Evolutionary conservation across 1,140 invertebrate genomes (phyloP), one percentile per base, ranked within the genome.

Genomic region (Drosophila malerkotliana): DNA sequence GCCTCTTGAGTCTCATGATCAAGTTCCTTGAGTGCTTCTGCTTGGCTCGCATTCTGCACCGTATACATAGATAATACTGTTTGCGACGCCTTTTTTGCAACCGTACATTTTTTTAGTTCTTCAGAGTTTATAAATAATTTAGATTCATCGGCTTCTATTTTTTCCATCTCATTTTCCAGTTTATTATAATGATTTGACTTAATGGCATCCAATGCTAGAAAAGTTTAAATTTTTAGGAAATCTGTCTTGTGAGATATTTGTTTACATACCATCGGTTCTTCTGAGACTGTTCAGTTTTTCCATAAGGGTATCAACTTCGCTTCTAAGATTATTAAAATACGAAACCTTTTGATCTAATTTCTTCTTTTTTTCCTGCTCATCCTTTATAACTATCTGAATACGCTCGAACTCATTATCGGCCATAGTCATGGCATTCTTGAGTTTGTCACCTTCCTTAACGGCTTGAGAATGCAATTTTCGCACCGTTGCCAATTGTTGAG

Each of bases 151-250:
- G 56, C 41, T 32, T 39, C 12, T 12, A 80, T 60, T 57, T 74
- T 71, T 1, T 6, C 34, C 0, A 48, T 28, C 15, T 81, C 48
- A 1, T 2, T 44, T 8, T 64, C 6, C n/a, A 81, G 10, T 24
- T n/a, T 32, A 3, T 47, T 24, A 9, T 24, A 89, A 69, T 94
- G 94, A 6, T 88, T 92, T 0, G 72, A 60, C 62, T 94, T 93
- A 3, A 92, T 79, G 0, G 93, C 93, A 47, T 78, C 64, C 24
- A 75, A 60, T 30, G 68, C 81, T 84, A 9, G 7, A 47, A 21
- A 47, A 77, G 48, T 28, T 21, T 12, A 28, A 5, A 28, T n/a
- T 26, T 10, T 14, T 21, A 12, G 5, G 48, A 48, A 2, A 14
- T 53, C n/a, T 18, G 37, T 12, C 1, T 3, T 28, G 21, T 9